Percentiles rank a stretch among this genome's conserved stretches.
Evolutionary conservation across 2,797 vertebrate genomes (phyloP).

Genomic region (Malacoraja senta): DNA sequence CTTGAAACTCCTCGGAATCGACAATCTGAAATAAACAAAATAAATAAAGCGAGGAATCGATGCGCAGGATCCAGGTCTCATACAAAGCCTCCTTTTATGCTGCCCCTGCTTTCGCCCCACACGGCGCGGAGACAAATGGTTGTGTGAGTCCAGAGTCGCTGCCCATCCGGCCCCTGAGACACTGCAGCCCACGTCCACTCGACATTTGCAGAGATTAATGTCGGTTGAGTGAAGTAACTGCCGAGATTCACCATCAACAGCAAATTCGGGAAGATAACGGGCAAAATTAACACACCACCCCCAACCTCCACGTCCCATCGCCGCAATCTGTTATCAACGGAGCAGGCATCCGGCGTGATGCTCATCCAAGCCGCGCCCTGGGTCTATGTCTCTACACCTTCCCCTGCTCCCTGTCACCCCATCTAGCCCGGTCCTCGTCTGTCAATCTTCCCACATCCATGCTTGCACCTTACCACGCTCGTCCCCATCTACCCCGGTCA

Average conservation of each 20-base stretch:
- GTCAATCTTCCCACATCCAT: too few relatives aligned
- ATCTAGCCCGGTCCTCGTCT: too few relatives aligned
- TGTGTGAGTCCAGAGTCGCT: neutral
- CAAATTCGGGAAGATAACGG: neutral
- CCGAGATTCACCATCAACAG: neutral
- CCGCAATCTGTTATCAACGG: neutral
- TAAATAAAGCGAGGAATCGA: neutral
- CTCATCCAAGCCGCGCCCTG: neutral
- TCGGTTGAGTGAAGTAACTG: neutral
- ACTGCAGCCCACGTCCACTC: neutral
- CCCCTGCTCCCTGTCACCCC: neutral
- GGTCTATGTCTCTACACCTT: neutral
- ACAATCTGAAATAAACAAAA: slow-evolving; percentile 6
- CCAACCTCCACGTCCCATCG: neutral
- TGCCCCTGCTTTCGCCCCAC: neutral
- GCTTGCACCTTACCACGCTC: neutral
- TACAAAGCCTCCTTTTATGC: slow-evolving; percentile 5
- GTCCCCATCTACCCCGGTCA: too few relatives aligned
- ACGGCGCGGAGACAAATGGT: neutral
- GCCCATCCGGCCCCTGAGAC: neutral
- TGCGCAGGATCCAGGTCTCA: neutral
- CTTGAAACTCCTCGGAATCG: slow-evolving; percentile 9
- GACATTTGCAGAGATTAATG: neutral
- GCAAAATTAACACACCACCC: neutral
- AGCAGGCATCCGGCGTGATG: neutral